A percentile compares a stretch with the other conserved stretches of the same genome.
Conservation (phyloP, 2,888 invertebrate species). For the Agrilus cyanescens region DNA sequence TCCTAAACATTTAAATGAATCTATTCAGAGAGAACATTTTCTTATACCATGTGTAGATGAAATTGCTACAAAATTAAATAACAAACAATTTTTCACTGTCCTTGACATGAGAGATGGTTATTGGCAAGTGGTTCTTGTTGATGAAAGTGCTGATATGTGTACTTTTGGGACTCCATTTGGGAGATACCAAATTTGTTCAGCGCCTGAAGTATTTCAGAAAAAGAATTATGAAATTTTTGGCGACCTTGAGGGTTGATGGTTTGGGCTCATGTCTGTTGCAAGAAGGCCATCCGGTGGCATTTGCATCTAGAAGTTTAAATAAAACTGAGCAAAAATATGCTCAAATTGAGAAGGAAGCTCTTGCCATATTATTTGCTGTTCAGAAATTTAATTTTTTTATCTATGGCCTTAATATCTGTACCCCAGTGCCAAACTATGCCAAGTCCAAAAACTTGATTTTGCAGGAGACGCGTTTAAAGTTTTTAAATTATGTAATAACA, state of each 20-base stretch:
- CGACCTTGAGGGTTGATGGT: constrained; percentile 13
- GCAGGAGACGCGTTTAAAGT: no score
- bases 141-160: constrained; percentile 2
- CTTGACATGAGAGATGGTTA: constrained; percentile 13
- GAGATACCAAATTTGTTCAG: constrained; percentile 14
- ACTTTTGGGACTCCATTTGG: constrained; percentile 13
- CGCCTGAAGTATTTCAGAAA: constrained; percentile 19
- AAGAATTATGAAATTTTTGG: constrained; percentile 15
- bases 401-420: constrained; percentile 4
- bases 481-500: no score
- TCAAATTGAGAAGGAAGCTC: constrained; percentile 9
- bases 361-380: constrained; percentile 4
- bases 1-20: constrained; percentile 16
- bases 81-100: constrained; percentile 9
- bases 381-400: constrained; percentile 10
- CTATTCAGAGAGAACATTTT: constrained; percentile 19
- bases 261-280: background rate
- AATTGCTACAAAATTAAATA: constrained; percentile 10
- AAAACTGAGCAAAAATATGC: constrained; percentile 5
- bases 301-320: constrained; percentile 6
- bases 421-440: no score
- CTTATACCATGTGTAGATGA: constrained; percentile 20
- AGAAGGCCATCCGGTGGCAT: constrained; percentile 3
- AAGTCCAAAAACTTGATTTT: no score
- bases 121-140: constrained; percentile 7